Conservation (phyloP, 1,140 invertebrate species). For the Polypedilum pembai region DNA sequence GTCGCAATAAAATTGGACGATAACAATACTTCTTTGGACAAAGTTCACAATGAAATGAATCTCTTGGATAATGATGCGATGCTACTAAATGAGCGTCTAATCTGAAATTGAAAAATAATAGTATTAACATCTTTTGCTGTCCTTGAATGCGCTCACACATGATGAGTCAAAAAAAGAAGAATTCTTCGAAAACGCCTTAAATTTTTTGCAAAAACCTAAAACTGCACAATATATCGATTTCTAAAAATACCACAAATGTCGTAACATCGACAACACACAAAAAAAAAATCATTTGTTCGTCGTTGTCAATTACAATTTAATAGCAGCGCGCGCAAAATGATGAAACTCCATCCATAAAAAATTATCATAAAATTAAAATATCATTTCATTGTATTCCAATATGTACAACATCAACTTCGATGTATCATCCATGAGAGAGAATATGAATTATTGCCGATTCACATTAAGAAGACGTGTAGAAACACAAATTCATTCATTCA, state of each 20-base stretch:
- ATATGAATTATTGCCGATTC: neutral
- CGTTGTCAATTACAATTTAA: constrained; percentile 7
- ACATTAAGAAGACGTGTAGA: neutral
- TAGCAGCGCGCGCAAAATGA: neutral
- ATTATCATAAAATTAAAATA: constrained; percentile 29
- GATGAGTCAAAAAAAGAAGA: neutral
- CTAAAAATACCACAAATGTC: constrained; percentile 18
- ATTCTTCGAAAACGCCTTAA: neutral
- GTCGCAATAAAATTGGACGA: constrained; percentile 71
- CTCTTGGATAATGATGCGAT: constrained; percentile 64
- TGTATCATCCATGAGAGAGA: constrained; percentile 7
- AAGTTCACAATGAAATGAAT: constrained; percentile 74
- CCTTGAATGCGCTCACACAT: neutral
- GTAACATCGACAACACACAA: neutral
- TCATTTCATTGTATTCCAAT: constrained; percentile 26
- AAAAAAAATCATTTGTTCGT: neutral
- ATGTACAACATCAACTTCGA: neutral
- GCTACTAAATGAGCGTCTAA: constrained; percentile 72
- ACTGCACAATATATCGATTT: constrained; percentile 12
- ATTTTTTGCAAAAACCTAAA: neutral
- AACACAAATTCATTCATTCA: neutral
- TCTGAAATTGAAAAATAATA: constrained; percentile 49
- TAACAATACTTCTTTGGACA: constrained; percentile 78
- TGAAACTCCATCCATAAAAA: constrained; percentile 20
- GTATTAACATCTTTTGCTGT: neutral